Base-by-base conservation (phyloP, 1,140 invertebrate genomes). In the Vanessa tameamea region DNA sequence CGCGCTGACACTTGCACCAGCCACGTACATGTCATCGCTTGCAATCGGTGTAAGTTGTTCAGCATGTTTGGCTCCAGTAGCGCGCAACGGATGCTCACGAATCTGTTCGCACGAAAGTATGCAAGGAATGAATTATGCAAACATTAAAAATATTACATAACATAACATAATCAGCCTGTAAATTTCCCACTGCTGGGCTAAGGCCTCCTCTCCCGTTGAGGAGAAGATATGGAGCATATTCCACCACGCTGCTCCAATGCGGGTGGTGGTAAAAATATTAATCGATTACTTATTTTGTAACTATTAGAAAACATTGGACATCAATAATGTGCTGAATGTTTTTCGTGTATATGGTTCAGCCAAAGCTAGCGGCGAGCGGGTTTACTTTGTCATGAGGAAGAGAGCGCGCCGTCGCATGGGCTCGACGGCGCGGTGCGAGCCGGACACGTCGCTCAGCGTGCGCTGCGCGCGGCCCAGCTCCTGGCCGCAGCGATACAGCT, bases 1-100 rank as follows among this genome's bases (percentile, higher is more conserved):
- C 95, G 87, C 6, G 95, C 82, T 3, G 96, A 96, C 12, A 98
- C 94, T 87, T 98, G 97, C 48, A 96, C 95, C 16, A 99, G 88
- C 97, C 97, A 99, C 64, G 95, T 95, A 55, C 97, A 95, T 1
- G 97, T 96, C 5, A 96, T 95, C 23, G 97, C 95, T 80, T 97
- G 95, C 81, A 99, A 96, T 76, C 96, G 95, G 64, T 96, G 93
- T 64, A 96, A 86, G 70, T 95, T 93, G 68, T 95, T 94, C 37
- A 97, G 82, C 82, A 95, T 94, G 14, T 95, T 93, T 13, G 96
- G 96, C 83, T 96, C 95, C n/a, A 96, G 92, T 65, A 98, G 89
- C 37, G 95, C 95, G 69, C 96, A 95, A 83, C 96, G 94, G 51
- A 95, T 86, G 51, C 95, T 94, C 47, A 96, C 84, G 82, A 94